phyloP scores from a whole-genome alignment of 2,797 vertebrate species.

The Ara ararauna region DNA sequence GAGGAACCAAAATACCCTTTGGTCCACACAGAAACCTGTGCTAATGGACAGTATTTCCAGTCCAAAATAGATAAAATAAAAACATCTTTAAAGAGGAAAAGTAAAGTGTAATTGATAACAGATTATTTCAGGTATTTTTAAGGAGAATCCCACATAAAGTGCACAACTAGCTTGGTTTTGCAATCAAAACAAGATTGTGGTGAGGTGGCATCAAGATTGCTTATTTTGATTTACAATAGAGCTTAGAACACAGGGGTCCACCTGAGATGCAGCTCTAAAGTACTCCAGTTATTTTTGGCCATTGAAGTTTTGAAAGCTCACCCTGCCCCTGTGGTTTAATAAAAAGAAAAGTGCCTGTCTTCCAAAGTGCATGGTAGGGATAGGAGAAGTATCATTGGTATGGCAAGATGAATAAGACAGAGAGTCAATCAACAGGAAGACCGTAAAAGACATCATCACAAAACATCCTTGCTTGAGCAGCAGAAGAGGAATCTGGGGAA shows the following conservation, averaged over 20 bases:
- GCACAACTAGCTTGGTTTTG: not conserved
- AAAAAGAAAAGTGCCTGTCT: not conserved
- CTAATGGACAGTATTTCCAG: not conserved
- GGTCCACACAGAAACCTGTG: not conserved
- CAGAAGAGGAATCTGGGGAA: not conserved
- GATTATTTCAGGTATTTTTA: not conserved
- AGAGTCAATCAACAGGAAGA: not conserved
- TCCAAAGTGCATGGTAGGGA: not conserved
- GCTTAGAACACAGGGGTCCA: not conserved
- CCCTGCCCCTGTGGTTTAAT: not conserved
- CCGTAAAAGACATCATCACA: not conserved
- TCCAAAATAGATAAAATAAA: not conserved
- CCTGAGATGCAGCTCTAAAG: not conserved
- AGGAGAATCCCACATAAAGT: slow-evolving; percentile 37
- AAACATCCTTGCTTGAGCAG: not conserved
- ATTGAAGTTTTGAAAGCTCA: not conserved
- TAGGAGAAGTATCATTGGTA: not conserved
- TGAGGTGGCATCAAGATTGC: not conserved
- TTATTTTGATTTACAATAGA: not conserved
- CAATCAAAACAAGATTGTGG: not conserved
- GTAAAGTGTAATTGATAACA: not conserved
- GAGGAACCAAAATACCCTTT: not conserved
- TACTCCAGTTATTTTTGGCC: not conserved
- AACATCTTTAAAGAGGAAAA: not conserved
- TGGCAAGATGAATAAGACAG: not conserved